A percentile compares a stretch with the other conserved stretches of the same genome.
phyloP scores from a whole-genome alignment of 1,140 invertebrate species.

The Pinna nobilis region DNA sequence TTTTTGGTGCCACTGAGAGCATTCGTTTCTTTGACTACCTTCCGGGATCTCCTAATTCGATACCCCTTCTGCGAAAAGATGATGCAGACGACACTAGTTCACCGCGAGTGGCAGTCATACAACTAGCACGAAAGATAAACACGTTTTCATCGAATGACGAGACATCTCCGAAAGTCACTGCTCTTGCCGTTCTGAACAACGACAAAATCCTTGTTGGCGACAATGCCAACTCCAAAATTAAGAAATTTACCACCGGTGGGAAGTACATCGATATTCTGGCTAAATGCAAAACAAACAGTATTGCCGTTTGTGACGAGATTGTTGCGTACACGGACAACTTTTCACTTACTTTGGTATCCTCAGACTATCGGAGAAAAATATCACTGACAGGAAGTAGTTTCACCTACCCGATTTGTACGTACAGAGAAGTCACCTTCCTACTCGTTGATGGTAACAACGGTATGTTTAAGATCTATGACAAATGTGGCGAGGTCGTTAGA shows the following conservation, averaged over 20 bases:
- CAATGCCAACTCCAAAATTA: slow-evolving; percentile 33
- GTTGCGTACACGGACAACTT: slow-evolving; percentile 21
- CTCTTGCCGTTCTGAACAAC: background rate
- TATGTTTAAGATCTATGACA: slow-evolving; percentile 20
- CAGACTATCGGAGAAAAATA: slow-evolving; percentile 9
- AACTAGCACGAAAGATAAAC: slow-evolving; percentile 14
- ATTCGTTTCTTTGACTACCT: slow-evolving; percentile 32
- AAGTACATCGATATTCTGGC: slow-evolving; percentile 1
- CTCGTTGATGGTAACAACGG: slow-evolving; percentile 15
- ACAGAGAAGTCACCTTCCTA: slow-evolving; percentile 10
- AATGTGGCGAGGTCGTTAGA: slow-evolving; percentile 10
- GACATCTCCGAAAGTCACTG: slow-evolving; percentile 32
- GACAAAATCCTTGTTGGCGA: slow-evolving; percentile 17
- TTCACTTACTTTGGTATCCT: slow-evolving; percentile 4
- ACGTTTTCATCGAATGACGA: slow-evolving; percentile 27
- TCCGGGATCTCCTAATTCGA: slow-evolving; percentile 11
- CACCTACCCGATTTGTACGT: slow-evolving; percentile 11
- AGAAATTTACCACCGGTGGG: slow-evolving; percentile 16
- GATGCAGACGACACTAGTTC: slow-evolving; percentile 14
- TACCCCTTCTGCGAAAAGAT: background rate
- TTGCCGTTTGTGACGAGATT: slow-evolving; percentile 21
- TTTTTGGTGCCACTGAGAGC: slow-evolving; percentile 25
- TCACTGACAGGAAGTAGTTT: slow-evolving; percentile 10
- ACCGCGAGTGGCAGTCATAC: slow-evolving; percentile 17
- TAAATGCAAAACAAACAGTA: slow-evolving; percentile 9